Evolutionary conservation across 2,113 vertebrate species (phyloP).

Genomic region (Bambusicola thoracicus): DNA sequence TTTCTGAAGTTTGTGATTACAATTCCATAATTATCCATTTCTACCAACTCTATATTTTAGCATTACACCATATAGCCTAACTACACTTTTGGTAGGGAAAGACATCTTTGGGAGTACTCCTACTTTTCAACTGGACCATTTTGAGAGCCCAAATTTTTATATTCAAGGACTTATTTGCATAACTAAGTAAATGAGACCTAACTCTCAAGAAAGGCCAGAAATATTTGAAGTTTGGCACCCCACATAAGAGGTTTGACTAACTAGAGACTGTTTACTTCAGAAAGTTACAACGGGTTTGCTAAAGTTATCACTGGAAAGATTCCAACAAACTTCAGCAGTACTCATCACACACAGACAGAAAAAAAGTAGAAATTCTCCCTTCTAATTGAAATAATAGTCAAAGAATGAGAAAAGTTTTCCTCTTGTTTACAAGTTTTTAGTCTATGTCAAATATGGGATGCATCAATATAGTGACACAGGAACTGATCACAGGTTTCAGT

Average conservation of each 20-base stretch:
- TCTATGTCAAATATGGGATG: neutral
- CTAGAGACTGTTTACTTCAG: constrained; percentile 38
- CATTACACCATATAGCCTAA: neutral
- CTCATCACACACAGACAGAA: constrained; percentile 1
- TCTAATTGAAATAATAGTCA: neutral
- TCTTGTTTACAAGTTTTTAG: neutral
- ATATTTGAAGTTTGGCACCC: neutral
- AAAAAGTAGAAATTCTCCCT: constrained; percentile 44
- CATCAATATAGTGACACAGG: neutral
- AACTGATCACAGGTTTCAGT: neutral
- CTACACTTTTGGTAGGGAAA: neutral
- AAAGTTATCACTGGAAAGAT: neutral
- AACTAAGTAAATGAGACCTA: neutral
- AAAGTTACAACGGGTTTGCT: neutral
- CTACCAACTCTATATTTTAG: neutral
- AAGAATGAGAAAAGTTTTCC: neutral
- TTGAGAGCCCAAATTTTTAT: neutral
- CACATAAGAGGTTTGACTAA: neutral
- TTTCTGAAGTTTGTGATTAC: neutral
- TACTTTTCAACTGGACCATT: neutral
- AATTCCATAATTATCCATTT: neutral
- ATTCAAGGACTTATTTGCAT: neutral
- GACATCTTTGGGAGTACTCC: neutral
- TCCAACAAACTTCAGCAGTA: neutral
- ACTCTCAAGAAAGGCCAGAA: neutral